Evolutionary conservation across 1,140 invertebrate genomes (phyloP).

Genomic region (Mercenaria mercenaria): DNA sequence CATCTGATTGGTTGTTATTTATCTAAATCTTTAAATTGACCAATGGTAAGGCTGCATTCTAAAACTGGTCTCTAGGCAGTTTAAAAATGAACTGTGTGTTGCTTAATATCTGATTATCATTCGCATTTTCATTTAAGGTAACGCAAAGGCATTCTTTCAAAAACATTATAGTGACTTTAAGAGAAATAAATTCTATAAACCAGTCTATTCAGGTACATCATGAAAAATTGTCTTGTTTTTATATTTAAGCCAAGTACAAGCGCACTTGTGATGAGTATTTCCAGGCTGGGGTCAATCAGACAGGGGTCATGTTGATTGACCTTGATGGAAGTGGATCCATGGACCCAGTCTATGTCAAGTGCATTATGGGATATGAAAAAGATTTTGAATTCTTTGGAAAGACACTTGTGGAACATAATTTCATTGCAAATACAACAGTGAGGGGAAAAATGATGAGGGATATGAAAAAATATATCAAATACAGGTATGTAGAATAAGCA

Average conservation of each 20-base stretch:
- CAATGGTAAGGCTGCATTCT: no score
- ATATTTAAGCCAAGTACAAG: slow-evolving; percentile 91
- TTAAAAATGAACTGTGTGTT: no score
- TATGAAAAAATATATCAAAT: slow-evolving; percentile 75
- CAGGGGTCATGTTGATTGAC: slow-evolving; percentile 95
- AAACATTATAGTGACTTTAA: no score
- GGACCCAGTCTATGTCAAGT: slow-evolving; percentile 95
- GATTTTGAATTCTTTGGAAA: slow-evolving; percentile 91
- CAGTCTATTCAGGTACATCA: no score
- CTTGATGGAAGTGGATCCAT: slow-evolving; percentile 97
- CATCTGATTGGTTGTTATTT: no score
- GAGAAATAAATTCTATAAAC: no score
- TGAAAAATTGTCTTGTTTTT: not conserved
- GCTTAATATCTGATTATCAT: no score
- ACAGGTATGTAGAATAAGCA: slow-evolving; percentile 74
- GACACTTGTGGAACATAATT: slow-evolving; percentile 96
- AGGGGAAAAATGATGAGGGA: slow-evolving; percentile 71
- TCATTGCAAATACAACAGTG: slow-evolving; percentile 87
- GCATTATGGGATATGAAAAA: slow-evolving; percentile 92
- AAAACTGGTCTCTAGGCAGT: no score
- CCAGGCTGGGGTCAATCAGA: slow-evolving; percentile 92
- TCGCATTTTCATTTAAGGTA: no score
- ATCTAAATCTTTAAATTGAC: no score
- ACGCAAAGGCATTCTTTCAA: no score
- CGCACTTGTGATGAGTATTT: slow-evolving; percentile 97